Evolutionary conservation across 2,888 invertebrate genomes (phyloP), one percentile per base, ranked within the genome.

Genomic region (Camponotus fellah): DNA sequence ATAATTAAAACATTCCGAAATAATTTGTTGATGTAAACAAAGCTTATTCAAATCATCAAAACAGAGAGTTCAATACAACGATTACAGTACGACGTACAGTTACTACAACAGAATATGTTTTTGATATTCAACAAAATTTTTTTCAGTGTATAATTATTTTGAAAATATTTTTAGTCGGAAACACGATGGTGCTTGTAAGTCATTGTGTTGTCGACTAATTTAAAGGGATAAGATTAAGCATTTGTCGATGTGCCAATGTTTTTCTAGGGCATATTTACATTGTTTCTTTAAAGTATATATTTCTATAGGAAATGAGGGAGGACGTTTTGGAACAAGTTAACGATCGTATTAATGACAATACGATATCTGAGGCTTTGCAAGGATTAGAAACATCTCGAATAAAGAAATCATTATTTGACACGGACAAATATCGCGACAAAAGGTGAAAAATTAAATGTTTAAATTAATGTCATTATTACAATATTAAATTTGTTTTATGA

Each of bases 281-380:
- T 21, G 4, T 49, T 8, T 53, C n/a, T 49, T 17, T 34, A 34
- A 71, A 6, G 34, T 6, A 14, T 5, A 46, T 71, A 75, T 66
- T 9, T 60, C 64, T 9, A 0, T 66, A 93, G 93, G 90, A 88
- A 87, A 88, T 93, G 46, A 87, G 83, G 37, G 81, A 89, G 43
- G 89, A 91, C 17, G 80, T 91, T 43, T 66, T 91, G 43, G 89
- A 90, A 12, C 85, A 89, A 49, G 75, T 93, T 0, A 88, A 82
- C 32, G 75, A 87, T 12, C 87, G 86, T 72, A 86, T 93, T 58
- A 88, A 91, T 21, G 86, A 88, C 10, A 2, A 26, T 26, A 89
- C 92, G 89, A 86, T 92, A 75, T 85, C 90, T 37, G 91, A 93
- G 32, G 64, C 90, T 82, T 46, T 82, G 46, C 43, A 87, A 76